Base-by-base conservation (phyloP, 2,888 invertebrate genomes). In the Lepas anatifera region DNA sequence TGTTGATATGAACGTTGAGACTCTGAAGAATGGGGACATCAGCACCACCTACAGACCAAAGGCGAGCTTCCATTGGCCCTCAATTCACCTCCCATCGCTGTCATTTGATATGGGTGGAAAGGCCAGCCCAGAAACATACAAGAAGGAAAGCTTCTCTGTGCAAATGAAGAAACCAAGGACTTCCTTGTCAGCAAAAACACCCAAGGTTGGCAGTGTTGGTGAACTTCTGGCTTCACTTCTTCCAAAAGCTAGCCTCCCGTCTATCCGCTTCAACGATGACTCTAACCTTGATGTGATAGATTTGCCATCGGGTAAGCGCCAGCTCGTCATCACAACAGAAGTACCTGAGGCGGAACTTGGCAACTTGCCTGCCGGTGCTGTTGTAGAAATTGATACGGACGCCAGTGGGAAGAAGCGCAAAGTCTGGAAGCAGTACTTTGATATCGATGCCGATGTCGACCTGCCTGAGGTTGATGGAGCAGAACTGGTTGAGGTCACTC, bases 381-480 rank as follows among this genome's bases (percentile, higher is more conserved):
- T 35, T 10, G 58, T 58, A 1, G 58, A 58, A 8, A 4, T 58
- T 6, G 58, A 58, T 22, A 22, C 22, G 10, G 22, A 18, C 7
- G 8, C 58, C 1, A 29, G 35, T 22, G 35, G 58, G 8, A 58
- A 32, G 32, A 58, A 58, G 22, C 18, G 35, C 7, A 58, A 37
- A 18, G 68, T 68, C 4, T 48, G 48, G 68, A n/a, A 29, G 29
- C 67, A 29, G 22, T 67, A 69, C 43, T 50, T 67, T 16, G 69
- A 71, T n/a, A 67, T 66, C 10, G 71, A 64, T 52, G 68, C 69
- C 50, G 70, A 68, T 39, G 22, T 66, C 63, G 67, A 70, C 18
- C 46, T 72, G 11, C 69, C 68, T 11, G 58, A 70, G 25, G 39
- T 67, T 32, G 72, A 70, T 29, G 63, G 64, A 35, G 69, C 66